Evolutionary conservation across 2,888 invertebrate genomes (phyloP).

Genomic region (Eilema griseolum): DNA sequence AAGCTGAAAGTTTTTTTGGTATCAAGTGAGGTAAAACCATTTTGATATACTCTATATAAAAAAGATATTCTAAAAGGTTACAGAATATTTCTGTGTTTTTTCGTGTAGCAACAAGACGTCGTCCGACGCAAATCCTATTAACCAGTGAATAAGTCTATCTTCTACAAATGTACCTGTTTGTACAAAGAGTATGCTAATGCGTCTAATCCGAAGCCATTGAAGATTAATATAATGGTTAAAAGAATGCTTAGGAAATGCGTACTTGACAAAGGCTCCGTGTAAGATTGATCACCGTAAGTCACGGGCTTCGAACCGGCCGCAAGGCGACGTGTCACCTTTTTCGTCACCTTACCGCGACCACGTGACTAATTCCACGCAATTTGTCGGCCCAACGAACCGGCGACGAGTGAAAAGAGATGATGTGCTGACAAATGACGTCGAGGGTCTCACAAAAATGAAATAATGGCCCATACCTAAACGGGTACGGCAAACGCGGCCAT

Average conservation of each 20-base stretch:
- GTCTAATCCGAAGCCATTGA: constrained; percentile 66
- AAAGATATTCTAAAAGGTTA: not conserved
- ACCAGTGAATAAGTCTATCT: constrained; percentile 17
- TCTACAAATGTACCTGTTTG: constrained; percentile 22
- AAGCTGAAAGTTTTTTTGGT: too few species aligned
- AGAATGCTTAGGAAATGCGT: constrained; percentile 70
- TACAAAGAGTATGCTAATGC: constrained; percentile 64
- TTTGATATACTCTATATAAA: not conserved
- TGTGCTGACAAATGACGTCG: constrained; percentile 84
- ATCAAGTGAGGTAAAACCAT: not conserved
- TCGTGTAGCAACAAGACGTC: constrained; percentile 4
- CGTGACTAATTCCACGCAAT: constrained; percentile 85
- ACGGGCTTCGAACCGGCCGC: constrained; percentile 63
- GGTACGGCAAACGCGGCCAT: constrained; percentile 80
- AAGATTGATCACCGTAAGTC: constrained; percentile 81
- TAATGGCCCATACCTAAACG: constrained; percentile 84
- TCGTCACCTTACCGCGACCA: constrained; percentile 84
- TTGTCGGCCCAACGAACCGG: constrained; percentile 81
- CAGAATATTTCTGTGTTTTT: not conserved
- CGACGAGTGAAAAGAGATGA: constrained; percentile 84
- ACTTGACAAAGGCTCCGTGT: constrained; percentile 70
- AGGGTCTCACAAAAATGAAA: constrained; percentile 85
- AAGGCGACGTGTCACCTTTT: constrained; percentile 83
- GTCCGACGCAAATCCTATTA: constrained; percentile 20
- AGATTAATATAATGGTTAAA: constrained; percentile 57